Conservation (phyloP, 2,797 vertebrate genomes). For the Myiothlypis coronata region DNA sequence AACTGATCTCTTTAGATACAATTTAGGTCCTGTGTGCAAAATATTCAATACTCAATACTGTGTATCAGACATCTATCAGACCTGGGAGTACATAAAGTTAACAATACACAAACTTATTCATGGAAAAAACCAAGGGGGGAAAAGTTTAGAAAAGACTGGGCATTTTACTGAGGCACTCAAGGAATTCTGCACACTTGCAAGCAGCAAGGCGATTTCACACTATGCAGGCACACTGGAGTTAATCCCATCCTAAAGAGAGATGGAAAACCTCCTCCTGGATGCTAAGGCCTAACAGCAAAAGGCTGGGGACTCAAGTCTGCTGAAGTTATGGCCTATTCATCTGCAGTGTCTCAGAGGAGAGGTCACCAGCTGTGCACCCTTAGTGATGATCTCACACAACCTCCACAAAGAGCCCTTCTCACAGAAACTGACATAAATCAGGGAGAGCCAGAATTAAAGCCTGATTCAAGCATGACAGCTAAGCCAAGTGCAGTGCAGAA, state of each 20-base stretch:
- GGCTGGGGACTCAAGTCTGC: neutral
- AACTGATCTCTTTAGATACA: neutral
- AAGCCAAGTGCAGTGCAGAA: neutral
- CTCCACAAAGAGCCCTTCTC: neutral
- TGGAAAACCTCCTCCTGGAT: neutral
- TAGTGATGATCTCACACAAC: neutral
- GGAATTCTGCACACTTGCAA: neutral
- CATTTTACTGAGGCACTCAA: neutral
- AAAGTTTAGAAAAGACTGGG: neutral
- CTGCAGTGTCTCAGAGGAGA: neutral
- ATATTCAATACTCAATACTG: neutral
- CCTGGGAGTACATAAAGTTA: neutral
- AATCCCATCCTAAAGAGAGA: neutral
- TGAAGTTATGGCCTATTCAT: neutral
- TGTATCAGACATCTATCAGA: neutral
- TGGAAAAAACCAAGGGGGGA: fast-evolving
- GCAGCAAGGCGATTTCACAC: neutral
- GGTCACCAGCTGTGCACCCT: neutral
- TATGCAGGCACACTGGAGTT: neutral
- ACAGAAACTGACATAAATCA: neutral
- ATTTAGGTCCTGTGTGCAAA: neutral
- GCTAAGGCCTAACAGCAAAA: neutral
- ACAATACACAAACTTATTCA: neutral
- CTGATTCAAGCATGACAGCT: neutral
- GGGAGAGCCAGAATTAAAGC: neutral